These are phyloP conservation scores for Teleiodes luculella DNA, from an alignment of 2,888 invertebrate species.

Conservation along the genomic window DNA sequence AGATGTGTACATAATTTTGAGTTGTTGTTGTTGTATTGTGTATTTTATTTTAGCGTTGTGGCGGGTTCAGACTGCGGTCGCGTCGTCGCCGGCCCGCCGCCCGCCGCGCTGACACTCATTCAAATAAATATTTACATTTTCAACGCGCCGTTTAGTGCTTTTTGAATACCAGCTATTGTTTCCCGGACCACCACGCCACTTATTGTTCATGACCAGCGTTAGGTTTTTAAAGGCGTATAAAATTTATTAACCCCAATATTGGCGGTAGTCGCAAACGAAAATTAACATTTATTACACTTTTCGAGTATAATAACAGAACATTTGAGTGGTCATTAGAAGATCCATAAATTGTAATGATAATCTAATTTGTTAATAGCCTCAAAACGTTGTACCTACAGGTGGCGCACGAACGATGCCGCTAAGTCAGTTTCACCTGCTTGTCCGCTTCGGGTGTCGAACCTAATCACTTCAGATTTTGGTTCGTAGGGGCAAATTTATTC, in stretches of 20 bases:
- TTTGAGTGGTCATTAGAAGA: conserved; percentile 2
- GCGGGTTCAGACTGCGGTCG: too few species aligned
- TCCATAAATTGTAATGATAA: conserved; percentile 9
- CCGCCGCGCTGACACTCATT: not conserved
- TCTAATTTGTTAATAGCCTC: conserved; percentile 12
- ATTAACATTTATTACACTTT: not conserved
- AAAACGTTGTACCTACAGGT: conserved; percentile 5
- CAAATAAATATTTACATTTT: conserved; percentile 8
- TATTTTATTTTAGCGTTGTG: too few species aligned
- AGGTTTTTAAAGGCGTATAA: not conserved
- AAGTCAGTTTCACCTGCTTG: conserved; percentile 46
- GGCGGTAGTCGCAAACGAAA: not conserved
- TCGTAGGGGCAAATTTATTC: conserved; percentile 67
- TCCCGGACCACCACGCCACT: not conserved
- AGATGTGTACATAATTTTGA: too few species aligned
- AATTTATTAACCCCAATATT: not conserved
- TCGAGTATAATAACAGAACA: not conserved
- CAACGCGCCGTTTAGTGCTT: not conserved
- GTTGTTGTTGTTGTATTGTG: too few species aligned
- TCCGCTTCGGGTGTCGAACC: conserved; percentile 52
- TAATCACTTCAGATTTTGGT: conserved; percentile 68
- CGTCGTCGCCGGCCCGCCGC: not conserved
- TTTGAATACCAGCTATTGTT: not conserved
- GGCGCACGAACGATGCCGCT: not conserved
- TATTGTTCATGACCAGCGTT: not conserved